A percentile compares a stretch with the other conserved stretches of the same genome.
These are phyloP conservation scores for Philonicus albiceps DNA, from an alignment of 2,888 invertebrate genomes.

Conservation along the genomic window DNA sequence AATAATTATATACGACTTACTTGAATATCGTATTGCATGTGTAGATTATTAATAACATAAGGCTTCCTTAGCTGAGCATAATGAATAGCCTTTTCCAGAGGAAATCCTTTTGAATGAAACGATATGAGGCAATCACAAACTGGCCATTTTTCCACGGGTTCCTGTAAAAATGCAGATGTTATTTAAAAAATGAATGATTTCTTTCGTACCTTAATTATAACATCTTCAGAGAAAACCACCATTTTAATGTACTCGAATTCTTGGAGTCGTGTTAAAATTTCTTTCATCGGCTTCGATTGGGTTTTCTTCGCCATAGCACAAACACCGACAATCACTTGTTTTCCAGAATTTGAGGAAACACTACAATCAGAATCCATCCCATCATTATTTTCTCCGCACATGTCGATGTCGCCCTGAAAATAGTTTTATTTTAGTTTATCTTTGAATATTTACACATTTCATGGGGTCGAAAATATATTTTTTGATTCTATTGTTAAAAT, in stretches of 20 bases:
- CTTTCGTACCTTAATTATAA: slow-evolving; percentile 81
- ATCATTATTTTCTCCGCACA: slow-evolving; percentile 70
- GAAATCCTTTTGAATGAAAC: slow-evolving; percentile 98
- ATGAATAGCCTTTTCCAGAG: slow-evolving; percentile 95
- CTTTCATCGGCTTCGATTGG: slow-evolving; percentile 98
- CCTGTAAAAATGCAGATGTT: slow-evolving; percentile 64
- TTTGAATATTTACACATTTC: neutral
- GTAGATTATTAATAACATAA: slow-evolving; percentile 97
- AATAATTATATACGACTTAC: slow-evolving; percentile 63
- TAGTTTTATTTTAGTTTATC: neutral
- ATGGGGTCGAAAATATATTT: neutral
- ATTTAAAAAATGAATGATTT: neutral
- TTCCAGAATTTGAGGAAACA: slow-evolving; percentile 69
- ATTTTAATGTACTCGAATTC: slow-evolving; percentile 97
- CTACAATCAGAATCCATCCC: slow-evolving; percentile 69
- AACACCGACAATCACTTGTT: slow-evolving; percentile 95
- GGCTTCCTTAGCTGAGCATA: slow-evolving; percentile 94
- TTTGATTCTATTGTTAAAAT: neutral
- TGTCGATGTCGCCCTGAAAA: slow-evolving; percentile 77
- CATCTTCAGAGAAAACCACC: slow-evolving; percentile 93
- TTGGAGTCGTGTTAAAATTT: slow-evolving; percentile 93
- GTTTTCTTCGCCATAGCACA: slow-evolving; percentile 99
- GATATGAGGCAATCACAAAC: slow-evolving; percentile 97
- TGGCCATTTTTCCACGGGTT: slow-evolving; percentile 98
- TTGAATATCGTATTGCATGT: slow-evolving; percentile 98